Conservation (phyloP, 1,140 invertebrate species). For the Pseudomyrmex dendroicus region DNA sequence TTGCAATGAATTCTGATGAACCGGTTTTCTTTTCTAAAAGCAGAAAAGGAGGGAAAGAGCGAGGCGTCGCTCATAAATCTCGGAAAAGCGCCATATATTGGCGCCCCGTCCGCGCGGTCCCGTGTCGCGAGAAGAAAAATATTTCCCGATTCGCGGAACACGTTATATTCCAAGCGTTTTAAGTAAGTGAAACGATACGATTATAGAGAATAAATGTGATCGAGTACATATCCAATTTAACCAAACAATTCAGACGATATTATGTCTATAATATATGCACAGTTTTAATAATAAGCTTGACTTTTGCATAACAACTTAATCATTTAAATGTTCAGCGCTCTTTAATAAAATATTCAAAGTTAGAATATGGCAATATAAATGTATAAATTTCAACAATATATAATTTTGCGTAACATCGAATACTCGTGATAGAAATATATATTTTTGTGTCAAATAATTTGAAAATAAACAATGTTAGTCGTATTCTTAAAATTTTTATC, state of each 20-base stretch:
- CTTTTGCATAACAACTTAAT: no score
- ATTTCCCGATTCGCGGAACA: conserved; percentile 14
- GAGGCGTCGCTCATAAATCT: conserved; percentile 45
- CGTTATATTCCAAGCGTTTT: conserved; percentile 22
- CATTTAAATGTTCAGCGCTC: no score
- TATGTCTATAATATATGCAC: no score
- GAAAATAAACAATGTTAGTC: no score
- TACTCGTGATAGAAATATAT: no score
- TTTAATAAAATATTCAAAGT: conserved; percentile 16
- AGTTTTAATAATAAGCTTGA: no score
- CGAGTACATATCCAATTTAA: no score
- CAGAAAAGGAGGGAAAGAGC: not conserved
- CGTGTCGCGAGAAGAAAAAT: conserved; percentile 18
- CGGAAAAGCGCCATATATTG: conserved; percentile 25
- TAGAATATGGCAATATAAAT: not conserved
- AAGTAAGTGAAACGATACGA: conserved; percentile 27
- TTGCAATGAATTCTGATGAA: conserved; percentile 55
- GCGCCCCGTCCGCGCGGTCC: conserved; percentile 15
- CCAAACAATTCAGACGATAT: no score
- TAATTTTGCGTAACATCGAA: no score
- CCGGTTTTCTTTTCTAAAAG: conserved; percentile 30
- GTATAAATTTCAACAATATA: not conserved
- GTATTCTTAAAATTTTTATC: not conserved
- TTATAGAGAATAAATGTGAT: not conserved
- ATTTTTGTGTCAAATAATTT: no score